Percentiles rank a stretch among this genome's conserved stretches.
These are phyloP conservation scores for Acrossocheilus fasciatus DNA, from an alignment of 2,797 vertebrate genomes.

Conservation along the genomic window DNA sequence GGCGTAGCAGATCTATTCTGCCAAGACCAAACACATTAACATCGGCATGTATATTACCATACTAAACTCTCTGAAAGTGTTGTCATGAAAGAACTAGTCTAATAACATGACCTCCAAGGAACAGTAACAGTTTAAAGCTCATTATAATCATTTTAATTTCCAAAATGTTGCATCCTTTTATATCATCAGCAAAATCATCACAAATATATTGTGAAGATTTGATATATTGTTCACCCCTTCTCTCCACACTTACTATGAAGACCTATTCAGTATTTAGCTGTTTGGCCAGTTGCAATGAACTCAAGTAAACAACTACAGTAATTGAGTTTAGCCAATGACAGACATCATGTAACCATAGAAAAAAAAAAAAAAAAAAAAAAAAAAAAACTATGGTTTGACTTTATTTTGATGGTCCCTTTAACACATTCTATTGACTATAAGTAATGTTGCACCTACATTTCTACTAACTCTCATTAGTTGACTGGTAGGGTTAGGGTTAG, in stretches of 20 bases:
- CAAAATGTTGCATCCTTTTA: neutral
- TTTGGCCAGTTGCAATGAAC: neutral
- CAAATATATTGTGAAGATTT: neutral
- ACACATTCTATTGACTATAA: too few species aligned
- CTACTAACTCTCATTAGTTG: too few species aligned
- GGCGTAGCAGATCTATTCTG: neutral
- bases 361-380: neutral
- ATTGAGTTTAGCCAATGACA: neutral
- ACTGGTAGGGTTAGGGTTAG: too few species aligned
- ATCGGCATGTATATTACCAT: neutral
- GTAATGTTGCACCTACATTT: too few species aligned
- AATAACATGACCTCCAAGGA: neutral
- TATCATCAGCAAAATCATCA: neutral
- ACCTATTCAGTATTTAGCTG: neutral
- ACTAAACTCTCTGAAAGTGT: neutral
- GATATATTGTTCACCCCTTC: neutral
- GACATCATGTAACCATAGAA: neutral
- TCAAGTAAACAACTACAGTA: neutral
- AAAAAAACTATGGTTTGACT: too few species aligned
- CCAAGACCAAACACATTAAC: neutral
- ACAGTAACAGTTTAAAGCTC: neutral
- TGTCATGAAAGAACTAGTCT: neutral
- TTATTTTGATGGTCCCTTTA: too few species aligned
- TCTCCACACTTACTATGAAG: neutral
- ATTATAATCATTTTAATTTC: neutral